Evolutionary conservation across 2,888 invertebrate species (phyloP), one percentile per base, ranked within the genome.

Genomic region (Machimus rusticus): DNA sequence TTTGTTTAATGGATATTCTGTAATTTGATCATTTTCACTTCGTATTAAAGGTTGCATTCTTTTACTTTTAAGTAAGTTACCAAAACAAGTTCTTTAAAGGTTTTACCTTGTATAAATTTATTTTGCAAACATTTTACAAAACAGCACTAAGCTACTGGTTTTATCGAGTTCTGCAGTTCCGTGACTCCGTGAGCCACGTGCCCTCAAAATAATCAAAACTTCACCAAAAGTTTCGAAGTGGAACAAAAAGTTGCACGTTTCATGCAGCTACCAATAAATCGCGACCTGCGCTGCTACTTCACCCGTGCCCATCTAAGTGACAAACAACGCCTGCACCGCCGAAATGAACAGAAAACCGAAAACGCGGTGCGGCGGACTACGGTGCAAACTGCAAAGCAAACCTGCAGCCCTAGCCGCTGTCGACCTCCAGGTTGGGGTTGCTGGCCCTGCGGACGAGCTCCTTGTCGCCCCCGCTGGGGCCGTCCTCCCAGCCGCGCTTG

Each of bases 401-500:
- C 12, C 28, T 66, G 6, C 28, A 5, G 23, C 66, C 55, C 51
- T 51, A 74, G 31, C 74, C 28, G 37, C 43, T 74, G 37, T 79
- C 78, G 19, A 77, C 57, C 14, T 66, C 78, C 14, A 86, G 19
- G n/a, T 57, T 66, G 23, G 86, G 55, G 57, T 86, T 86, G 19
- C 55, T 78, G 39, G 57, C 78, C 37, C 39, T 78, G 9, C 57
- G 28, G 57, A 79, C 55, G 31, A 86, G 28, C 8, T 86, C 86
- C 2, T 57, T 51, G 6, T 39, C 57, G 9, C 9, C 89, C 87
- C 19, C 92, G 90, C 66, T 14, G 14, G 14, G 9, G 0, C 4
- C 91, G n/a, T 91, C 91, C 2, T 92, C 91, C 92, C 92, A 92
- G 87, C 91, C 92, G 19, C 92, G 91, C 12, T 91, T 89, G 2